Base-by-base conservation (phyloP, 2,888 invertebrate species). In the Scaptodrosophila latifasciaeformis region DNA sequence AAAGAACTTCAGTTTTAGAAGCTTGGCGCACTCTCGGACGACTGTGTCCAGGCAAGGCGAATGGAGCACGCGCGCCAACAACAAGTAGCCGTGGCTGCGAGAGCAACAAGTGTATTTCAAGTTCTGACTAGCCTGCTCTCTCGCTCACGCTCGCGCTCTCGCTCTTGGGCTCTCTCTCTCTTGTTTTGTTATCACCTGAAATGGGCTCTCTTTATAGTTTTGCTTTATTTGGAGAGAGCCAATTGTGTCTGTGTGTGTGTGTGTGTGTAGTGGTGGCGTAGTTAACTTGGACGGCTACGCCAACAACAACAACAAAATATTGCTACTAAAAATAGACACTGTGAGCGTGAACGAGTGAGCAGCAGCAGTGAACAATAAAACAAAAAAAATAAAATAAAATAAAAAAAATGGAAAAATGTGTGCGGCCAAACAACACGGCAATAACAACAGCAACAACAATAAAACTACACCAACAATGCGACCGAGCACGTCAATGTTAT, bases 101-200 rank as follows among this genome's bases (percentile, higher is more conserved):
- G 46, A 6, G 44, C 19, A 67, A 59, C 59, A 64, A 68, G 66
- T 68, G 64, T 52, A 54, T 53, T 43, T 31, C 35, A 43, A 17
- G 9, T n/a, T n/a, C 6, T 34, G 13, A 34, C 34, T 2, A 34
- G 24, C 27, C 51, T 27, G 30, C 47, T 21, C 39, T 31, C 55
- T 49, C 34, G n/a, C n/a, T n/a, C n/a, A 1, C 34, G 6, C 19
- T 34, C 43, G 27, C 45, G 44, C 47, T 39, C 44, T 47, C 44
- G 24, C 42, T 34, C 44, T 27, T 44, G 17, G 48, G 48, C 63
- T 45, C 50, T 5, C 42, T 12, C 52, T 48, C 54, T 24, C 47
- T 21, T 37, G 70, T 72, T 71, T 59, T 68, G 68, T 74, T 74
- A 74, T 75, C 75, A 75, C 68, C 75, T 72, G 68, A 70, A 59